These are phyloP conservation scores for Spermophilus dauricus DNA, from an alignment of 2,113 vertebrate species.

Conservation along the genomic window DNA sequence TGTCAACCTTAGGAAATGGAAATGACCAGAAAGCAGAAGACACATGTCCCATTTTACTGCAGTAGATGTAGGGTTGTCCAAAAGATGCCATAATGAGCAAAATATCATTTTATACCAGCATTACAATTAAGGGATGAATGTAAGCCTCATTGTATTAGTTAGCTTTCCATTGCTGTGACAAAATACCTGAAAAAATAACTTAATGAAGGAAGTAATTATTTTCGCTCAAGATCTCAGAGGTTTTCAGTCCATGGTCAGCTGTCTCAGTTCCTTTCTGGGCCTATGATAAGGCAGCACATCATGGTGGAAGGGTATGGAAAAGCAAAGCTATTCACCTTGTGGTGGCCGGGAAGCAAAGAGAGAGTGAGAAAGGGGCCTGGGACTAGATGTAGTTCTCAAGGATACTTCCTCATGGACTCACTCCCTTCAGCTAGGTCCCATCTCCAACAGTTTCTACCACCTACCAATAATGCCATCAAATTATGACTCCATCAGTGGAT, in stretches of 20 bases:
- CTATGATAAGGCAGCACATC: not conserved
- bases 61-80: not conserved
- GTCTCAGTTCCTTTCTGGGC: not conserved
- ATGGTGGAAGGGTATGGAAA: not conserved
- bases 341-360: not conserved
- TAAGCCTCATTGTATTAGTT: not conserved
- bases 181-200: not conserved
- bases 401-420: not conserved
- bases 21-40: not conserved
- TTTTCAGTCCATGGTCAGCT: not conserved
- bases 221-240: not conserved
- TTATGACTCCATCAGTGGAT: not conserved
- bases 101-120: not conserved
- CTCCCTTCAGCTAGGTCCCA: not conserved
- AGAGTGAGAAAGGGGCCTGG: not conserved
- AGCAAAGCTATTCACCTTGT: too few relatives aligned
- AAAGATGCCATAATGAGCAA: not conserved
- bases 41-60: not conserved
- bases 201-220: not conserved
- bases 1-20: not conserved
- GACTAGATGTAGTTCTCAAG: not conserved
- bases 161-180: not conserved
- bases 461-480: not conserved
- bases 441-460: not conserved
- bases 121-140: not conserved